These are phyloP conservation scores for Myripristis jacobus DNA, from an alignment of 2,797 vertebrate species.

Conservation along the genomic window DNA sequence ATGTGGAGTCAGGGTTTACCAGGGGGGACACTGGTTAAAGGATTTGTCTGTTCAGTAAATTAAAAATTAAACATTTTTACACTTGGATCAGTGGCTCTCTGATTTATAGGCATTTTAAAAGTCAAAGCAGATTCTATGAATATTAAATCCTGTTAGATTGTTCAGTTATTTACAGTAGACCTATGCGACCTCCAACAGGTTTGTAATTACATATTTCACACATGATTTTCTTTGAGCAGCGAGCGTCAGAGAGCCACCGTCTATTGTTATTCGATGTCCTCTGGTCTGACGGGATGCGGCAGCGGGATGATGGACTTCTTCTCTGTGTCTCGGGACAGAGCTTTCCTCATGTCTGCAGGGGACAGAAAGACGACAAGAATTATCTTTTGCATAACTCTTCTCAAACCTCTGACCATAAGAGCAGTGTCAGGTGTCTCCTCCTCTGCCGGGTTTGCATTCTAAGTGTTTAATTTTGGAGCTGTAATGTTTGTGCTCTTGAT, in stretches of 20 bases:
- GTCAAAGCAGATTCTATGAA: not conserved
- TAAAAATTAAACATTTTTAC: not conserved
- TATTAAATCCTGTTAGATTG: not conserved
- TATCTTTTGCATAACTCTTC: no score
- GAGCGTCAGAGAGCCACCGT: slow-evolving; percentile 79
- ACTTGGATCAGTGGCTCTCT: slow-evolving; percentile 58
- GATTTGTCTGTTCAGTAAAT: not conserved
- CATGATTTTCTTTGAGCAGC: slow-evolving; percentile 2
- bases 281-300: slow-evolving; percentile 94
- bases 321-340: slow-evolving; percentile 93
- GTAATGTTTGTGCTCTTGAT: no score
- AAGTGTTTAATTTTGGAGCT: no score
- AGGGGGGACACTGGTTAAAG: slow-evolving; percentile 6
- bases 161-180: slow-evolving; percentile 47
- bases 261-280: slow-evolving; percentile 93
- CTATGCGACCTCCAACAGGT: slow-evolving; percentile 7
- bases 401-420: no score
- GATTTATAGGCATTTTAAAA: slow-evolving; percentile 8
- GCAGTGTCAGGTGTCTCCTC: no score
- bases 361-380: not conserved
- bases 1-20: slow-evolving; percentile 48
- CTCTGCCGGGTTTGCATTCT: no score
- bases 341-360: slow-evolving; percentile 95
- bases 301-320: slow-evolving; percentile 97
- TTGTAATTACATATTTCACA: slow-evolving; percentile 6